Conservation (phyloP, 1,140 invertebrate genomes). For the Papilio helenus region DNA sequence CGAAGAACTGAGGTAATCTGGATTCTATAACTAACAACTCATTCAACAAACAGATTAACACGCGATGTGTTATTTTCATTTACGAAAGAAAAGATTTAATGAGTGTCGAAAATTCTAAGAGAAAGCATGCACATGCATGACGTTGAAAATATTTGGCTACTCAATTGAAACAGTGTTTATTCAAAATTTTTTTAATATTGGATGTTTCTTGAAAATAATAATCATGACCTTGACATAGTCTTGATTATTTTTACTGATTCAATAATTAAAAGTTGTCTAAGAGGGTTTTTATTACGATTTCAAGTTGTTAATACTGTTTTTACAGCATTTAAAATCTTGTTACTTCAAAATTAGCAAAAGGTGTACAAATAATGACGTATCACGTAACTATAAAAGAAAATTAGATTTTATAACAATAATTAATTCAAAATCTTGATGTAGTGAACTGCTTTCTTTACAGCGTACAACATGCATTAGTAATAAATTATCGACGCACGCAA, state of each 20-base stretch:
- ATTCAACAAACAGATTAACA: slow-evolving; percentile 10
- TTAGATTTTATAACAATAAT: too few relatives aligned
- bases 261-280: too few relatives aligned
- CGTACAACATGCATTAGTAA: slow-evolving; percentile 1
- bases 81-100: slow-evolving; percentile 15
- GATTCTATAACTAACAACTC: slow-evolving; percentile 26
- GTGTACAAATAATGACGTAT: too few relatives aligned
- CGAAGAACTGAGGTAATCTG: slow-evolving; percentile 13
- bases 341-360: too few relatives aligned
- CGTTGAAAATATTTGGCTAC: slow-evolving; percentile 39
- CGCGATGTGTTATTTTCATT: slow-evolving; percentile 4
- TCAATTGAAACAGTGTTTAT: not conserved
- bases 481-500: slow-evolving; percentile 37
- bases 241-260: too few relatives aligned
- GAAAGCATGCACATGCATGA: slow-evolving; percentile 14
- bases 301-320: too few relatives aligned
- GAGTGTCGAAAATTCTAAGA: slow-evolving; percentile 15
- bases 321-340: too few relatives aligned
- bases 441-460: not conserved
- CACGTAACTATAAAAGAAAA: too few relatives aligned
- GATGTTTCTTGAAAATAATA: not conserved
- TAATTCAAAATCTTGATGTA: too few relatives aligned
- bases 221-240: too few relatives aligned
- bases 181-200: not conserved
- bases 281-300: too few relatives aligned